Evolutionary conservation across 2,888 invertebrate genomes (phyloP), one percentile per base, ranked within the genome.

Genomic region (Diploptera punctata): DNA sequence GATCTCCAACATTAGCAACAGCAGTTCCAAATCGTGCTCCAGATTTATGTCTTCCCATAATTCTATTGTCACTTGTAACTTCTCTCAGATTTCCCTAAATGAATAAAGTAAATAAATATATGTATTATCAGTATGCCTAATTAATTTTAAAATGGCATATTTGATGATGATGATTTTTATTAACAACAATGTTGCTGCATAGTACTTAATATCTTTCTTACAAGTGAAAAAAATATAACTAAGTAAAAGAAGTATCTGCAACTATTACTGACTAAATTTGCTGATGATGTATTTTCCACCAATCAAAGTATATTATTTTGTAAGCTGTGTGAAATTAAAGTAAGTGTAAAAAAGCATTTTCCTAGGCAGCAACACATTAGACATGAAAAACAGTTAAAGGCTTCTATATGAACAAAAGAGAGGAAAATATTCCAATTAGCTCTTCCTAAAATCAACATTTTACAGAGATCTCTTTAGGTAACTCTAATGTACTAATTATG

Each of bases 21-120:
- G 87, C 79, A 69, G 85, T 80, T 38, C 90, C 90, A 80, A 90
- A 90, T 73, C 89, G 81, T 10, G 83, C 84, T 74, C 82, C 82
- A 81, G 74, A 16, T 67, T 68, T 60, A 77, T 31, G n/a, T n/a
- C 16, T 43, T n/a, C 68, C 68, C 38, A 68, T 54, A 21, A 68
- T 54, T 26, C 29, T 57, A 1, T 67, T 68, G 0, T 49, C 67
- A 19, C 52, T 49, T 38, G 72, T 52, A 13, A 71, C 78, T 74
- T 76, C 81, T n/a, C n/a, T n/a, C n/a, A n/a, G n/a, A n/a, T n/a
- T n/a, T n/a, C n/a, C n/a, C n/a, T n/a, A n/a, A n/a, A n/a, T n/a
- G n/a, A n/a, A n/a, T n/a, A n/a, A n/a, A n/a, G n/a, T n/a, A n/a
- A n/a, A n/a, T n/a, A n/a, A n/a, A n/a, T n/a, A n/a, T n/a, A n/a